These are phyloP conservation scores for Corythoichthys haematopterus DNA, from an alignment of 2,113 vertebrate genomes.

Conservation along the genomic window DNA sequence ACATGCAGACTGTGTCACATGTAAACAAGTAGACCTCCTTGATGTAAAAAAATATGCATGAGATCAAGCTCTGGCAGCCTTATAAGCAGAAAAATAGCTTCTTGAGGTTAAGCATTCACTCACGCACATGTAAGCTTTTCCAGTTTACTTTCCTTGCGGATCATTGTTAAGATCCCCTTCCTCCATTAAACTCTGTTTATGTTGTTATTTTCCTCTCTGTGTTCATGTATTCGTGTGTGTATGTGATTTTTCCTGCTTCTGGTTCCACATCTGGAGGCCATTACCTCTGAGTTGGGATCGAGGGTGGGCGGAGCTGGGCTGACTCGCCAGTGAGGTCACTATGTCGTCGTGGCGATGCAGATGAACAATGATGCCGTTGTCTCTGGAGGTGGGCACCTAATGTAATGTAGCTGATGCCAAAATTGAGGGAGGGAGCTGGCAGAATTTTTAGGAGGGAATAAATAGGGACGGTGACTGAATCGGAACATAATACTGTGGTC, in stretches of 20 bases:
- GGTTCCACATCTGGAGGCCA: conserved; percentile 68
- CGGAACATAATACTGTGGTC: background rate
- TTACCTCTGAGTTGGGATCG: conserved; percentile 52
- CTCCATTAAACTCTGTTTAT: conserved; percentile 28
- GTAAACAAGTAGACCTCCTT: conserved; percentile 13
- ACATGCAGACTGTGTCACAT: conserved; percentile 1
- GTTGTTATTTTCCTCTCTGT: conserved; percentile 37
- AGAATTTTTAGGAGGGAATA: background rate
- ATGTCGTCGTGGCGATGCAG: conserved; percentile 55
- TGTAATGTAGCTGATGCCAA: conserved; percentile 25
- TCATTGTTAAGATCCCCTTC: conserved; percentile 37
- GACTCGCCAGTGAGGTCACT: conserved; percentile 65
- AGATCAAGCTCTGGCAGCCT: conserved; percentile 33
- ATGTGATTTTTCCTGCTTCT: conserved; percentile 35
- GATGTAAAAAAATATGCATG: conserved; percentile 52
- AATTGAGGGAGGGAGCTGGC: conserved; percentile 7
- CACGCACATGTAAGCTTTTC: conserved; percentile 2
- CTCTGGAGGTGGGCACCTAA: conserved; percentile 32
- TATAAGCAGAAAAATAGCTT: conserved; percentile 29
- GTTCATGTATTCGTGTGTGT: conserved; percentile 20
- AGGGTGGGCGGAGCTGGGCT: conserved; percentile 35
- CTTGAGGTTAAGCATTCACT: conserved; percentile 13
- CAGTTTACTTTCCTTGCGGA: conserved; percentile 36
- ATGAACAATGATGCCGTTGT: conserved; percentile 71
- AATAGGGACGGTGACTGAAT: conserved; percentile 6